Conservation (phyloP, 2,113 vertebrate species). For the Lonchura striata region DNA sequence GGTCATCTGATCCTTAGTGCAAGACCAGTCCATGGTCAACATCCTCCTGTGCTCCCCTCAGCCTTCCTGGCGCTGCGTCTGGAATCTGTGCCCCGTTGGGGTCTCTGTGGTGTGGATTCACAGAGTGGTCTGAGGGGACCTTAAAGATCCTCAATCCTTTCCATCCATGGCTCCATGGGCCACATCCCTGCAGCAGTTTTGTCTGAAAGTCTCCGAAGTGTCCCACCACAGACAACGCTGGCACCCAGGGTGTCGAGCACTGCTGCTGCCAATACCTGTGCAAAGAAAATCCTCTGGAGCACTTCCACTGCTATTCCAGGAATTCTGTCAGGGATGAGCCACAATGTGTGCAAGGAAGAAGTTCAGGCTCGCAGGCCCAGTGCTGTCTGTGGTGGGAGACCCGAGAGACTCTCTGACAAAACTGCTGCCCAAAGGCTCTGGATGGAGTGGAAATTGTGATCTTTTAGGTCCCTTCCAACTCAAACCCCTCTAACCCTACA, state of each 20-base stretch:
- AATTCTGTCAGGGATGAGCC: not conserved
- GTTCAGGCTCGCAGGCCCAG: no score
- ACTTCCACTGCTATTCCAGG: not conserved
- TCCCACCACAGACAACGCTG: fast-evolving
- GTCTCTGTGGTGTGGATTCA: not conserved
- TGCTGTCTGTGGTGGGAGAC: not conserved
- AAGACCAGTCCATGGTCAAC: not conserved
- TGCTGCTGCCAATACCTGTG: not conserved
- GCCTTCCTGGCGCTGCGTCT: fast-evolving
- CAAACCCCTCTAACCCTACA: not conserved
- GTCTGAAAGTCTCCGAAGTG: not conserved
- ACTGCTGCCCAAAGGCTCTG: not conserved
- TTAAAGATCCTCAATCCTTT: not conserved
- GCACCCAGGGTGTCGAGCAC: fast-evolving
- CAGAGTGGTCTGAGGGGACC: not conserved
- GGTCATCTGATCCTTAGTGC: not conserved
- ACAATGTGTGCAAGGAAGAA: fast-evolving
- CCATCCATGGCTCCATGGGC: not conserved
- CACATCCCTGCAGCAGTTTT: not conserved
- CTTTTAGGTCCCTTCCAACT: not conserved
- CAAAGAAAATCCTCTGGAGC: not conserved
- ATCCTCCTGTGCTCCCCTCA: not conserved
- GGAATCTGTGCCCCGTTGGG: not conserved
- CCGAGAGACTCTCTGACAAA: not conserved
- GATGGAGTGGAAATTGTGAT: not conserved